phyloP scores from a whole-genome alignment of 1,140 invertebrate genomes.

The Drosophila santomea region DNA sequence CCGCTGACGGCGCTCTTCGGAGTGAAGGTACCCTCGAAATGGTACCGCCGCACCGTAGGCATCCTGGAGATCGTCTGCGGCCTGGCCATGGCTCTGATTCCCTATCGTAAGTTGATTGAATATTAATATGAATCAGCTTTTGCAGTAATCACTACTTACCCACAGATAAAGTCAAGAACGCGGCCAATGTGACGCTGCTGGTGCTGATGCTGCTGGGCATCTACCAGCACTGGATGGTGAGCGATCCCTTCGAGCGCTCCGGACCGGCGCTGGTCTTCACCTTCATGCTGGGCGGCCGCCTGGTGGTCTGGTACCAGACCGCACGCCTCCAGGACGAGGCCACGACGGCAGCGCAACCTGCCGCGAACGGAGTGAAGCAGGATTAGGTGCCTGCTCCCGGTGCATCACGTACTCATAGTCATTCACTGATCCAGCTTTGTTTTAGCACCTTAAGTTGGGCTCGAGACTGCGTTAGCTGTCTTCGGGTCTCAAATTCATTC shows the following conservation, averaged over 20 bases:
- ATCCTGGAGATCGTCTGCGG: constrained; percentile 96
- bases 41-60: constrained; percentile 95
- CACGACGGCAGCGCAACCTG: constrained; percentile 85
- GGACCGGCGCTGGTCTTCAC: constrained; percentile 97
- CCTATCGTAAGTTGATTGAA: constrained; percentile 90
- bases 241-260: constrained; percentile 96
- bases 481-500: constrained; percentile 29
- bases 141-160: constrained; percentile 51
- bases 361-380: constrained; percentile 88
- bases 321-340: constrained; percentile 86
- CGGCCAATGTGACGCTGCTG: constrained; percentile 93
- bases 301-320: constrained; percentile 90
- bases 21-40: constrained; percentile 96
- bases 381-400: constrained; percentile 84
- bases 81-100: constrained; percentile 93
- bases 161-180: constrained; percentile 94
- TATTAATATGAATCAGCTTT: not conserved
- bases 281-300: constrained; percentile 96
- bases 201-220: constrained; percentile 94
- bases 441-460: constrained; percentile 67
- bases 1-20: constrained; percentile 92
- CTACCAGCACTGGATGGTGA: constrained; percentile 96
- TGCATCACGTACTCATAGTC: constrained; percentile 40
- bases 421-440: constrained; percentile 67
- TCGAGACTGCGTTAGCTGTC: constrained; percentile 32